Evolutionary conservation across 1,140 invertebrate genomes (phyloP).

Genomic region (Pachyrhynchus sulphureomaculatus): DNA sequence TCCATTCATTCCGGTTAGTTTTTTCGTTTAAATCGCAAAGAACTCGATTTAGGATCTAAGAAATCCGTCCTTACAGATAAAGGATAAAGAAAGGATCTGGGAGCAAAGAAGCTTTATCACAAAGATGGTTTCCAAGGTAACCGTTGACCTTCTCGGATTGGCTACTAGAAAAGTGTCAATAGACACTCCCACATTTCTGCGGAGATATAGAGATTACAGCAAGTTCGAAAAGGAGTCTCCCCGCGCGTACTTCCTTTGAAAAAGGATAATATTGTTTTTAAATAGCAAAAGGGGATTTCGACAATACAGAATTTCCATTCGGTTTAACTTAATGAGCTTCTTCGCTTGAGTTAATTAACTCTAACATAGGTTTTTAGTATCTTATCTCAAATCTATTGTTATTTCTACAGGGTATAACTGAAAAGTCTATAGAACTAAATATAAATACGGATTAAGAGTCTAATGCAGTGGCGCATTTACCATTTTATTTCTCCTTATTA

Average conservation of each 20-base stretch:
- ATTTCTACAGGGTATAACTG: too few relatives aligned
- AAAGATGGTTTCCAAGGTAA: slow-evolving; percentile 46
- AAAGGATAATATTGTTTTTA: slow-evolving; percentile 1
- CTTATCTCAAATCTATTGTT: too few relatives aligned
- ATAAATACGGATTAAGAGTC: too few relatives aligned
- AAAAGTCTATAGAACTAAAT: too few relatives aligned
- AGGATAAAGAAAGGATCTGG: slow-evolving; percentile 26
- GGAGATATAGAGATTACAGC: slow-evolving; percentile 24
- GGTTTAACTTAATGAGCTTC: neutral
- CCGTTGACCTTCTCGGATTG: slow-evolving; percentile 45
- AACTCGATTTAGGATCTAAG: slow-evolving; percentile 15
- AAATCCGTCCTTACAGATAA: slow-evolving; percentile 31
- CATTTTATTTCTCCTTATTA: too few relatives aligned
- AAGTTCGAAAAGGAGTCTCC: slow-evolving; percentile 6
- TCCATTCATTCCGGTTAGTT: slow-evolving; percentile 2
- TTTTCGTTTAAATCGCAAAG: slow-evolving; percentile 13
- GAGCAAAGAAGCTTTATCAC: slow-evolving; percentile 40
- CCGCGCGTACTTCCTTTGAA: slow-evolving; percentile 2
- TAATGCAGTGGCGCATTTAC: too few relatives aligned
- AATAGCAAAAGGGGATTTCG: neutral
- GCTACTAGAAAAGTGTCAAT: slow-evolving; percentile 48
- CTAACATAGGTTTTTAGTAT: too few relatives aligned
- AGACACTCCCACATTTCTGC: slow-evolving; percentile 42
- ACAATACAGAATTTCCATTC: neutral
- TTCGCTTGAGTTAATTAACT: neutral